These are phyloP conservation scores for Agrochola lota DNA, from an alignment of 2,888 invertebrate species.

Conservation along the genomic window DNA sequence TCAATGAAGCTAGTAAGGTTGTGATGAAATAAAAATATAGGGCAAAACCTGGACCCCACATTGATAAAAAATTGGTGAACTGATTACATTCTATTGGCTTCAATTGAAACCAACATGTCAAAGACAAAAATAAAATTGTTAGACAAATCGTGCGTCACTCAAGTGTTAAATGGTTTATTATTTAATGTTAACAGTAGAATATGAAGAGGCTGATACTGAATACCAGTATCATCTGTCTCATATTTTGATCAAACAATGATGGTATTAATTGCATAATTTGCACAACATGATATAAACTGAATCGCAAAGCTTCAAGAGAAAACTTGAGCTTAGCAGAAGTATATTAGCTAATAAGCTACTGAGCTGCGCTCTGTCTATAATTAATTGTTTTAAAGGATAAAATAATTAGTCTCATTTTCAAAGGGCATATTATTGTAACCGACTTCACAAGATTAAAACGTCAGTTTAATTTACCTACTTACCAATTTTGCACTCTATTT, in stretches of 20 bases:
- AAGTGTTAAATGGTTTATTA: slow-evolving; percentile 58
- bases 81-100: slow-evolving; percentile 77
- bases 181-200: slow-evolving; percentile 13
- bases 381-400: slow-evolving; percentile 15
- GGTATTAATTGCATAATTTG: background rate
- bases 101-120: slow-evolving; percentile 78
- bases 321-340: no score
- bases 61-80: slow-evolving; percentile 66
- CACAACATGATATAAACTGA: background rate
- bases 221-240: background rate
- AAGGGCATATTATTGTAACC: slow-evolving; percentile 13
- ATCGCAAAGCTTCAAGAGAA: background rate
- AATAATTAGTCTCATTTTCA: slow-evolving; percentile 14
- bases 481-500: background rate
- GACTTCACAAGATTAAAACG: slow-evolving; percentile 11
- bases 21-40: slow-evolving; percentile 12
- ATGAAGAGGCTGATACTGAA: slow-evolving; percentile 9
- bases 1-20: background rate
- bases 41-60: slow-evolving; percentile 45
- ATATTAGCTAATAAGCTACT: background rate
- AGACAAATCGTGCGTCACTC: slow-evolving; percentile 72
- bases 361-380: background rate
- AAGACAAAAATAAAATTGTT: slow-evolving; percentile 78
- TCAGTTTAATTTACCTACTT: slow-evolving; percentile 6
- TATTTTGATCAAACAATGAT: slow-evolving; percentile 11